Evolutionary conservation across 1,140 invertebrate genomes (phyloP), one percentile per base, ranked within the genome.

Genomic region (Colletes latitarsis): DNA sequence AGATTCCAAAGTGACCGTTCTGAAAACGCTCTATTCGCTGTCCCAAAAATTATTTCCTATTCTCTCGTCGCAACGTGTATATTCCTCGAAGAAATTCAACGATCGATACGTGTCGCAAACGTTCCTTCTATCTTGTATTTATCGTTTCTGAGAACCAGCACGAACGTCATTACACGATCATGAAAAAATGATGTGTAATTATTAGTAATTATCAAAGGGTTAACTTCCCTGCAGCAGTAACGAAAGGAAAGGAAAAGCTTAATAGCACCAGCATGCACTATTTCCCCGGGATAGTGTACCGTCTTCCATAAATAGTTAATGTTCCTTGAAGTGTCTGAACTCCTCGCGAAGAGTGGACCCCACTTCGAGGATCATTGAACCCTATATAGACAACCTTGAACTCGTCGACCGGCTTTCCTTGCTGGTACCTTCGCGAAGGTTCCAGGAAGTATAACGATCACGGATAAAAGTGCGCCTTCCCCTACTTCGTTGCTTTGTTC

Each of bases 401-500:
- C 85, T 70, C 85, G 86, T 84, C 79, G 76, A 86, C 86, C 76
- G 82, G 85, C 84, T 88, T 88, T 88, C 85, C 86, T 88, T 84
- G 79, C 75, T 70, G 67, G 78, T 87, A 84, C 78, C 85, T 87
- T 88, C 81, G 73, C 63, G 73, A 55, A 88, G 73, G 77, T 88
- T 88, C 85, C 82, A 83, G 85, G 85, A 87, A 88, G 86, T 87
- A 85, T 82, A 88, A 87, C 73, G 85, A 87, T 81, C 85, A 52
- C 74, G 62, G 71, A 77, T 78, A 81, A 86, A 87, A 87, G 77
- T 74, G 49, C 41, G 43, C 63, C 57, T 46, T 57, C 53, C 9
- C 21, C 63, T 14, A 8, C 71, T 68, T 49, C 62, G 5, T 66
- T 10, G 57, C 71, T 85, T 82, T 85, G 55, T 83, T 82, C 67